Conservation (phyloP, 2,888 invertebrate species). For the Brachyptera risi region DNA sequence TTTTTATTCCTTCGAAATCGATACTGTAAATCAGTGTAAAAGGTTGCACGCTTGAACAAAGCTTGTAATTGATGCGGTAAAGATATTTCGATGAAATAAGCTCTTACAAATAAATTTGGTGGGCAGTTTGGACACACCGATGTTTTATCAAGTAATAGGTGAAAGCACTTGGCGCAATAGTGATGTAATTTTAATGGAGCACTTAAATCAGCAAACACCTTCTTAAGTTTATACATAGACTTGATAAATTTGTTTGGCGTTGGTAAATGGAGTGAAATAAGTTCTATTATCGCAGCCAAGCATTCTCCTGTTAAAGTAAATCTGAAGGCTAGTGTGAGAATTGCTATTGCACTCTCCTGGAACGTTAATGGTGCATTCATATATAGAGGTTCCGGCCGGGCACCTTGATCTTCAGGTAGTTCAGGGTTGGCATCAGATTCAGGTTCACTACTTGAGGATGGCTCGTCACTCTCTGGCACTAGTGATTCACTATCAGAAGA, state of each 20-base stretch:
- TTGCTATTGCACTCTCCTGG: conserved; percentile 27
- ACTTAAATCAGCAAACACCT: background rate
- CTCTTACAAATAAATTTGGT: background rate
- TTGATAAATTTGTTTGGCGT: background rate
- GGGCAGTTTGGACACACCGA: background rate
- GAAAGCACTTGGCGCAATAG: conserved; percentile 9
- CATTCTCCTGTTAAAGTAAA: conserved; percentile 28
- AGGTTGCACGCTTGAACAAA: background rate
- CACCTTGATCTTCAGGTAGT: too few species aligned
- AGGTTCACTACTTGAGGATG: too few species aligned
- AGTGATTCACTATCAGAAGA: too few species aligned
- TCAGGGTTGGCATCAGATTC: too few species aligned
- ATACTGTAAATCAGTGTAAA: conserved; percentile 3
- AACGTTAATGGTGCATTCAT: conserved; percentile 28
- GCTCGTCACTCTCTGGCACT: too few species aligned
- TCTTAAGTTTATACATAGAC: conserved; percentile 7
- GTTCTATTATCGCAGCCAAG: conserved; percentile 25
- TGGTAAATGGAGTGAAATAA: conserved; percentile 13
- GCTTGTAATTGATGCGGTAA: background rate
- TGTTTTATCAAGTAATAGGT: background rate
- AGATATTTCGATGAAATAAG: conserved; percentile 16
- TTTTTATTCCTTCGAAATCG: conserved; percentile 11
- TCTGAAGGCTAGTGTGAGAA: conserved; percentile 27
- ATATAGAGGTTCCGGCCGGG: too few species aligned
- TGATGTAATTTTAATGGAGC: background rate